Base-by-base conservation (phyloP, 2,797 vertebrate genomes). In the Acanthurus tractus region DNA sequence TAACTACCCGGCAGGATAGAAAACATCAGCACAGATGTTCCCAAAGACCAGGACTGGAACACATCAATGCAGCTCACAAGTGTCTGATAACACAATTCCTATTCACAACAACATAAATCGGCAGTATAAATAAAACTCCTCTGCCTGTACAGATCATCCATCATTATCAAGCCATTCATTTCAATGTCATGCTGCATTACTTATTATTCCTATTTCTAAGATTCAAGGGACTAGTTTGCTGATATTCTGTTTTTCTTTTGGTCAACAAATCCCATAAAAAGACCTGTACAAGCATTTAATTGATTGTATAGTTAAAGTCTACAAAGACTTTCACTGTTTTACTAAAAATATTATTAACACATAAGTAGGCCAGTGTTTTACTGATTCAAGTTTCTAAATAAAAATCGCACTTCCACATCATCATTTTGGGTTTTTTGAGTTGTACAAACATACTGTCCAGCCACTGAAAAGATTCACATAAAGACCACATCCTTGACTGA, bases 41-140 rank as follows among this genome's bases (percentile, higher is more conserved):
- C 76, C 59, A 58, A 65, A 81, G 59, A 63, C n/a, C 73, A 46
- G 58, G 52, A 72, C 59, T 53, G 70, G 70, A 74, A 49, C 64
- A 23, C 77, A 64, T 1, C 15, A 63, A 69, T 68, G 67, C 67
- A 70, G 76, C 68, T 76, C 78, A 81, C 29, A 23, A 50, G 71
- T 67, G 56, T 48, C 58, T 82, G 69, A 6, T 34, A 34, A 34
- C 29, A 34, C 29, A 34, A 74, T 63, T 79, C 53, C 70, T 53
- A 56, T 54, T 75, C 46, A 69, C 71, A 70, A 34, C 29, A 20
- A 61, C 76, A 66, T 57, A 76, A 70, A 54, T 22, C 57, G 67
- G 70, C 67, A 56, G 58, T n/a, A 54, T 34, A 45, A 65, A 66
- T 48, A 23, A 34, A 74, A 38, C 48, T 44, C 11, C 22, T 63